Conservation (phyloP, 2,113 vertebrate genomes). For the Neogobius melanostomus region DNA sequence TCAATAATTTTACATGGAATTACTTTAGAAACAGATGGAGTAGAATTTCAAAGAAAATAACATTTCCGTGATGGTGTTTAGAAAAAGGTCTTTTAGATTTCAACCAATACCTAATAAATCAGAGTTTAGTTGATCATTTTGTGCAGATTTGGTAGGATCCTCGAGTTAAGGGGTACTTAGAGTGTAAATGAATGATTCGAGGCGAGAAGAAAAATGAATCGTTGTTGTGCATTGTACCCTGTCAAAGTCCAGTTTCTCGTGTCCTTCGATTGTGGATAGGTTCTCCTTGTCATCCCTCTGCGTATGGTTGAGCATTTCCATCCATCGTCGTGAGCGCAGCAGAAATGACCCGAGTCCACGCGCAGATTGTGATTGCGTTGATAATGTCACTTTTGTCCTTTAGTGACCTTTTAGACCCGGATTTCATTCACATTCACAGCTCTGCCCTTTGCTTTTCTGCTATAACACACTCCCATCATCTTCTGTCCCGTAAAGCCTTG, state of each 20-base stretch:
- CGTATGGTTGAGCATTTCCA: background rate
- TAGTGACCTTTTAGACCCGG: slow-evolving; percentile 1
- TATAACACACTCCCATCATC: background rate
- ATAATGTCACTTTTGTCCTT: background rate
- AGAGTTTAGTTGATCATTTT: too few relatives aligned
- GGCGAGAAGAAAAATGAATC: too few relatives aligned
- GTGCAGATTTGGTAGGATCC: too few relatives aligned
- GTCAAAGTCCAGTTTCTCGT: background rate
- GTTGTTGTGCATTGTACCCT: too few relatives aligned
- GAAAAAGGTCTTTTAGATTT: too few relatives aligned
- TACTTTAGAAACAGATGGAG: too few relatives aligned
- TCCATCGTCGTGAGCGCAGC: background rate
- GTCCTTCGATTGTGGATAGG: background rate
- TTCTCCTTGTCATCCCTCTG: background rate
- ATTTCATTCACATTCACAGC: slow-evolving; percentile 7
- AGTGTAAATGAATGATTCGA: too few relatives aligned
- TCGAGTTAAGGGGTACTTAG: too few relatives aligned
- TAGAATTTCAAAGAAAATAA: too few relatives aligned
- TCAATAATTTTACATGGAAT: too few relatives aligned
- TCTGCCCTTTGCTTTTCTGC: slow-evolving; percentile 3
- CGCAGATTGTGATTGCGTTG: slow-evolving; percentile 2
- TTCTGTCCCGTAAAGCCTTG: background rate
- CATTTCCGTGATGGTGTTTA: too few relatives aligned
- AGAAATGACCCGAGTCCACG: background rate
- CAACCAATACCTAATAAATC: too few relatives aligned